phyloP scores from a whole-genome alignment of 1,140 invertebrate species.

The Drosophila chauvacae region DNA sequence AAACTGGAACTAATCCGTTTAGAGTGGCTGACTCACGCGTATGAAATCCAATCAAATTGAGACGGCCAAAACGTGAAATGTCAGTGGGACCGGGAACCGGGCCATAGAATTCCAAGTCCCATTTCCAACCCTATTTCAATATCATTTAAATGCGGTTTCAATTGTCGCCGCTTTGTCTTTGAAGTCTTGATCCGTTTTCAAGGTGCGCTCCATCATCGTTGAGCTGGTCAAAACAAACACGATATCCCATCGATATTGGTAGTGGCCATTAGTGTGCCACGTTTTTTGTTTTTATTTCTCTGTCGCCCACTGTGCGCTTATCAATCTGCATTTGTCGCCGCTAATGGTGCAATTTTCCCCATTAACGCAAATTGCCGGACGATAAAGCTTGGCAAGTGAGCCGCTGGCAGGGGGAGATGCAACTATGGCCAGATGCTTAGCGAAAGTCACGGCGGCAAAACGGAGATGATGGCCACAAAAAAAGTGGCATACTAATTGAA shows the following conservation, averaged over 20 bases:
- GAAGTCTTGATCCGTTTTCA: conserved; percentile 13
- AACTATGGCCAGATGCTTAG: conserved; percentile 28
- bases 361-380: conserved; percentile 30
- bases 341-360: conserved; percentile 44
- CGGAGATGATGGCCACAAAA: background rate
- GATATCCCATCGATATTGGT: conserved; percentile 4
- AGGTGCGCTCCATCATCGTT: conserved; percentile 24
- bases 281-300: background rate
- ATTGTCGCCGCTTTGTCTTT: conserved; percentile 16
- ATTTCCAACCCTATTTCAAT: conserved; percentile 8
- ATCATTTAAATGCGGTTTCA: conserved; percentile 5
- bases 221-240: conserved; percentile 35
- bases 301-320: conserved; percentile 23
- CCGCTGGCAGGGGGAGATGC: background rate
- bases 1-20: conserved; percentile 36
- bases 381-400: conserved; percentile 17
- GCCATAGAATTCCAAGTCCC: conserved; percentile 10
- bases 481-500: conserved; percentile 1
- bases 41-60: conserved; percentile 18
- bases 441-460: conserved; percentile 31
- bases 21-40: conserved; percentile 24
- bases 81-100: conserved; percentile 6
- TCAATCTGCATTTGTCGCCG: conserved; percentile 42
- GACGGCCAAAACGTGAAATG: conserved; percentile 40
- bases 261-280: background rate